Evolutionary conservation across 2,797 vertebrate genomes (phyloP).

Genomic region (Kryptolebias ocellatus): DNA sequence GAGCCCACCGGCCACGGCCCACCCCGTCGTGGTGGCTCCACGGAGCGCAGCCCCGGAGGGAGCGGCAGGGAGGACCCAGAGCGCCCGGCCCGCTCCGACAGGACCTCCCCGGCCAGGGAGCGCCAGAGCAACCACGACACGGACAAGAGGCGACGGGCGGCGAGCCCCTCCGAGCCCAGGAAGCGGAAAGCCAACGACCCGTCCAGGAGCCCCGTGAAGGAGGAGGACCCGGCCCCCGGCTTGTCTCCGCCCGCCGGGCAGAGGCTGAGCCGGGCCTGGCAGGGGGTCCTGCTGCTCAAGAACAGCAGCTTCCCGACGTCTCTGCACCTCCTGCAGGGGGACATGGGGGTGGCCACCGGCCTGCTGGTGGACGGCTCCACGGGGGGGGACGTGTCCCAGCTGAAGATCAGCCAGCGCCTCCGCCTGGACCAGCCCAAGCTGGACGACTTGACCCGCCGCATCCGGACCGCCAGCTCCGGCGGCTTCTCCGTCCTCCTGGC

Average conservation of each 20-base stretch:
- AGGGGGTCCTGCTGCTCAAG: constrained; percentile 95
- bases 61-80: constrained; percentile 90
- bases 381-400: constrained; percentile 88
- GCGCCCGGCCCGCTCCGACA: constrained; percentile 84
- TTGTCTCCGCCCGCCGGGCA: constrained; percentile 54
- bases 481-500: constrained; percentile 93
- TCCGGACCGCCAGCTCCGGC: constrained; percentile 91
- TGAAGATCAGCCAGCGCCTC: constrained; percentile 97
- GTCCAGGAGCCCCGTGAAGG: constrained; percentile 83
- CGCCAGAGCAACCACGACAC: constrained; percentile 83
- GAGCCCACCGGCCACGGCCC: constrained; percentile 83
- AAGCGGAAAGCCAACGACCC: constrained; percentile 79
- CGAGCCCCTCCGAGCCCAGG: constrained; percentile 54
- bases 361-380: constrained; percentile 88
- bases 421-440: constrained; percentile 97
- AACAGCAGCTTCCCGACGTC: constrained; percentile 97
- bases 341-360: constrained; percentile 86
- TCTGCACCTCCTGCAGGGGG: constrained; percentile 96
- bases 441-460: constrained; percentile 96
- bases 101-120: constrained; percentile 85
- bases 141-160: constrained; percentile 76
- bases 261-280: constrained; percentile 92
- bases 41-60: constrained; percentile 86
- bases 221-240: constrained; percentile 60
- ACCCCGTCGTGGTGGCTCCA: constrained; percentile 86